Evolutionary conservation across 1,140 invertebrate genomes (phyloP).

Genomic region (Scaptomyza hsui): DNA sequence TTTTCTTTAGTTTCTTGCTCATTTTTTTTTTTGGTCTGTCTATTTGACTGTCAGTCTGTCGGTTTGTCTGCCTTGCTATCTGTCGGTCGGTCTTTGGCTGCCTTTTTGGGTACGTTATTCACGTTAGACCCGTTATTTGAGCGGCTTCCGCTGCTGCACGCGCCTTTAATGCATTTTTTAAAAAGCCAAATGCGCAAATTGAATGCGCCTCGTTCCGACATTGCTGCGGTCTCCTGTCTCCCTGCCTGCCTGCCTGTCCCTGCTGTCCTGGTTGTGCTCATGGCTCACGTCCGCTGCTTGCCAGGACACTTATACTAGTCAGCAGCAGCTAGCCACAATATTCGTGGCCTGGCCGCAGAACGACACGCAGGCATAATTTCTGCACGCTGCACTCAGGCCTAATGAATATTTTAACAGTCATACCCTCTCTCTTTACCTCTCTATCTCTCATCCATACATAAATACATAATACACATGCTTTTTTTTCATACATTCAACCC

Average conservation of each 20-base stretch:
- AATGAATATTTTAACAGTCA: slow-evolving; percentile 77
- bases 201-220: slow-evolving; percentile 64
- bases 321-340: slow-evolving; percentile 1
- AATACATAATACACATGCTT: slow-evolving; percentile 60
- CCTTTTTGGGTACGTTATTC: slow-evolving; percentile 74
- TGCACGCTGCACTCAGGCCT: slow-evolving; percentile 74
- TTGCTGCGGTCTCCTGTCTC: slow-evolving; percentile 50
- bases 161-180: slow-evolving; percentile 79
- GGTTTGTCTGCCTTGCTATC: slow-evolving; percentile 43
- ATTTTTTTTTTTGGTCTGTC: slow-evolving; percentile 1
- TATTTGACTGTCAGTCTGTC: slow-evolving; percentile 33
- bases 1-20: slow-evolving; percentile 34
- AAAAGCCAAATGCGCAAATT: slow-evolving; percentile 81
- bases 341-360: slow-evolving; percentile 38
- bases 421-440: slow-evolving; percentile 22
- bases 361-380: slow-evolving; percentile 78
- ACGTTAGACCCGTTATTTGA: slow-evolving; percentile 47
- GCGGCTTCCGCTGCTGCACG: slow-evolving; percentile 29
- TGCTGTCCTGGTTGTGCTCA: not conserved
- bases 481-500: not conserved
- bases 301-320: slow-evolving; percentile 24
- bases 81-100: slow-evolving; percentile 62
- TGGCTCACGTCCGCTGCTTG: slow-evolving; percentile 49
- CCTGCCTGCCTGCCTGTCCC: not conserved
- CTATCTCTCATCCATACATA: slow-evolving; percentile 41